Base-by-base conservation (phyloP, 2,797 vertebrate genomes). In the Cetoscarus ocellatus region DNA sequence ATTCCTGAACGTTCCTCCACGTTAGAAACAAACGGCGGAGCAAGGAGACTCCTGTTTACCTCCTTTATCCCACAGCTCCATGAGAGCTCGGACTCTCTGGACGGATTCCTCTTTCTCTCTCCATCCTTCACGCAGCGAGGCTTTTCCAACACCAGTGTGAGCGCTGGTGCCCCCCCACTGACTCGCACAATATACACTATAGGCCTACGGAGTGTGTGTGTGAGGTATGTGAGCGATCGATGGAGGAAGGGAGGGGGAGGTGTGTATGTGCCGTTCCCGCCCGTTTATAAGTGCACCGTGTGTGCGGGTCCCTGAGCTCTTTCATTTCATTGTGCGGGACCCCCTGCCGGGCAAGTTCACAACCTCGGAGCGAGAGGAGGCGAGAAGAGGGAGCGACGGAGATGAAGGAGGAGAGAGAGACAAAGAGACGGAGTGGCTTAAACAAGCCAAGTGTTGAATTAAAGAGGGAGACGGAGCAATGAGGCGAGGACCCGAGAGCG, bases 241-340 rank as follows among this genome's bases (percentile, higher is more conserved):
- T 79, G 50, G 71, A 61, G 10, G 27, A 12, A 52, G 13, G 47
- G 50, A 51, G 66, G 53, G 47, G 58, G 62, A 42, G 51, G 47
- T 44, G 66, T 63, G 56, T 70, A 77, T 38, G 13, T 61, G 39
- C 76, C 83, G 82, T 84, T 79, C 77, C 57, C 60, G 65, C 70
- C 66, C n/a, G n/a, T n/a, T 67, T 80, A 84, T 82, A 77, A 79
- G 79, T 43, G 54, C 55, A 43, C 42, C 42, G 52, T 70, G 50
- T 62, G 68, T 61, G 50, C 44, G 49, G 61, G 75, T 75, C 74
- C 67, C 61, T 76, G 61, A 89, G 86, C 82, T 67, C 84, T 91
- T 89, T 88, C 63, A 84, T 87, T 85, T 82, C 59, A 75, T 76
- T 86, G 69, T 75, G 66, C 75, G 13, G 80, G 70, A 87, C 75